Percentiles rank a stretch among this genome's conserved stretches.
These are phyloP conservation scores for Pungitius pungitius DNA, from an alignment of 2,113 vertebrate species.

Conservation along the genomic window DNA sequence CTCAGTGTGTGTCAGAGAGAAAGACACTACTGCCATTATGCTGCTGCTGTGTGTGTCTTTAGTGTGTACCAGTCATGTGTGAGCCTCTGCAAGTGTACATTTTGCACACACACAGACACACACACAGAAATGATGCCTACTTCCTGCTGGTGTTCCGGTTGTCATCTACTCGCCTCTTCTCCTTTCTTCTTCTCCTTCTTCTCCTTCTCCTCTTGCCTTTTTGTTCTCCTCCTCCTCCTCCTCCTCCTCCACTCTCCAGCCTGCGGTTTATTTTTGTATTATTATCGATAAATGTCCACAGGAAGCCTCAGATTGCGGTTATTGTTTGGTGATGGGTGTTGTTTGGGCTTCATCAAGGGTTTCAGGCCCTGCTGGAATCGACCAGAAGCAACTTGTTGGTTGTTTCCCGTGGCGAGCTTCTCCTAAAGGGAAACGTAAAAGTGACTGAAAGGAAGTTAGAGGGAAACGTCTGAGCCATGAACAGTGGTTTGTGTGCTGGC, in stretches of 20 bases:
- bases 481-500: neutral
- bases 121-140: neutral
- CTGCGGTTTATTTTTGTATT: neutral
- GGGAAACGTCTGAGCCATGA: neutral
- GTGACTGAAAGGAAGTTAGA: neutral
- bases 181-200: neutral
- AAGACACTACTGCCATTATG: neutral
- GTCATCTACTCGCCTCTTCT: neutral
- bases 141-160: conserved; percentile 7
- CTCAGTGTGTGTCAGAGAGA: conserved; percentile 10
- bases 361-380: too few relatives aligned
- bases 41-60: conserved; percentile 4
- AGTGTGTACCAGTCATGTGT: neutral
- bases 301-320: neutral
- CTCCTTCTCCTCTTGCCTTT: neutral
- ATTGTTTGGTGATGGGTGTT: too few relatives aligned
- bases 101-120: neutral
- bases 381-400: neutral
- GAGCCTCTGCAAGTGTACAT: neutral
- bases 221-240: neutral
- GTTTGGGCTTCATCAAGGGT: fast-evolving
- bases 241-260: neutral
- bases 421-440: neutral
- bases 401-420: neutral
- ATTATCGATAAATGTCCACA: neutral